Conservation (phyloP, 2,113 vertebrate genomes). For the Phocoena sinus region DNA sequence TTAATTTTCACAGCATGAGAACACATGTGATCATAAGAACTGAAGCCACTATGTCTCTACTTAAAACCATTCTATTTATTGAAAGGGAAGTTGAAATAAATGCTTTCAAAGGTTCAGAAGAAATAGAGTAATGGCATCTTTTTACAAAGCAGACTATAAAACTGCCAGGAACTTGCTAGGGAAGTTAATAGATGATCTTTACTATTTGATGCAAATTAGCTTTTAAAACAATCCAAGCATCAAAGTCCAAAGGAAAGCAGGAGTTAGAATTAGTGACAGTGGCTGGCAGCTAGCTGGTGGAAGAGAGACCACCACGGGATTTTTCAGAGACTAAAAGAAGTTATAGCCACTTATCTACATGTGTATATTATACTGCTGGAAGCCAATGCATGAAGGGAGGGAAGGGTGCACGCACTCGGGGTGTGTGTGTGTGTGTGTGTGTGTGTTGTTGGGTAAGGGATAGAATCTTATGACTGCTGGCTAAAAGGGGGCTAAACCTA, state of each 20-base stretch:
- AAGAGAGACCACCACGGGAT: neutral
- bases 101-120: constrained; percentile 21
- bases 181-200: constrained; percentile 38
- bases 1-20: constrained; percentile 14
- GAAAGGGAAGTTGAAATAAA: neutral
- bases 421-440: neutral
- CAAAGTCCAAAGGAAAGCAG: constrained; percentile 44
- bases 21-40: neutral
- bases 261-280: neutral
- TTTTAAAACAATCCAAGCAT: neutral
- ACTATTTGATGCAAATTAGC: constrained; percentile 44
- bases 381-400: neutral
- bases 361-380: neutral
- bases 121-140: neutral
- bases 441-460: neutral
- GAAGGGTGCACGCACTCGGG: neutral
- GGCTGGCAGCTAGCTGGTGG: neutral
- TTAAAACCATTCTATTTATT: constrained; percentile 15
- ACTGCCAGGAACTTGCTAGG: neutral
- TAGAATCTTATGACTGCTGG: neutral
- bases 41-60: neutral
- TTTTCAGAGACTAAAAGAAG: constrained; percentile 21
- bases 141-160: constrained; percentile 16
- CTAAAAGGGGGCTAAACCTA: neutral
- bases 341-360: neutral